Percentiles rank a stretch among this genome's conserved stretches.
phyloP scores from a whole-genome alignment of 2,888 invertebrate genomes.

The Didymodactylos carnosus region DNA sequence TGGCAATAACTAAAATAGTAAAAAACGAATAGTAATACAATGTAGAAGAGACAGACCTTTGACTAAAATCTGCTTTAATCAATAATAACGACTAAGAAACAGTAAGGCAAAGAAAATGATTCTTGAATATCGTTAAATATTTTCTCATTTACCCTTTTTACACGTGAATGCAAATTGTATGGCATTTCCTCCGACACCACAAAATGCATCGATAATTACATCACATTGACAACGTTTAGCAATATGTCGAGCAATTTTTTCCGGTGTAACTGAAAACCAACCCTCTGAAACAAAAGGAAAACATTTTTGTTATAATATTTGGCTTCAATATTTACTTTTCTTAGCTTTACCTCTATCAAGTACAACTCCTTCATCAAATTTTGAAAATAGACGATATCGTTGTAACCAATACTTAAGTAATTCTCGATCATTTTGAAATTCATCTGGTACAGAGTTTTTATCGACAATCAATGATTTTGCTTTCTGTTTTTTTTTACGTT shows the following conservation, averaged over 20 bases:
- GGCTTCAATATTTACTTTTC: too few relatives aligned
- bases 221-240: conserved; percentile 50
- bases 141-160: background rate
- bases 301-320: too few relatives aligned
- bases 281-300: too few relatives aligned
- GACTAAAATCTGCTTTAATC: too few relatives aligned
- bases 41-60: too few relatives aligned
- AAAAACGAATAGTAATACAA: too few relatives aligned
- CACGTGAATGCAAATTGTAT: conserved; percentile 67
- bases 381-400: conserved; percentile 66
- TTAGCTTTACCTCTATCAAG: conserved; percentile 52
- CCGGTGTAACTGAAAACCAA: conserved; percentile 97
- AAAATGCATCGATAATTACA: conserved; percentile 78
- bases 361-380: conserved; percentile 70
- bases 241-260: conserved; percentile 69
- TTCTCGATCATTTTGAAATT: background rate
- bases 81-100: too few relatives aligned
- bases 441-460: background rate
- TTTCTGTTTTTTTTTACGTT: background rate
- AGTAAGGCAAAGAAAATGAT: too few relatives aligned
- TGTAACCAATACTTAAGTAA: conserved; percentile 34
- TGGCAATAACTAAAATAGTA: conserved; percentile 50
- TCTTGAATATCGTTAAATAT: too few relatives aligned
- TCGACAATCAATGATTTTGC: background rate
- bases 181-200: conserved; percentile 88